Evolutionary conservation across 1,140 invertebrate genomes (phyloP).

Genomic region (Lordiphosa mommai): DNA sequence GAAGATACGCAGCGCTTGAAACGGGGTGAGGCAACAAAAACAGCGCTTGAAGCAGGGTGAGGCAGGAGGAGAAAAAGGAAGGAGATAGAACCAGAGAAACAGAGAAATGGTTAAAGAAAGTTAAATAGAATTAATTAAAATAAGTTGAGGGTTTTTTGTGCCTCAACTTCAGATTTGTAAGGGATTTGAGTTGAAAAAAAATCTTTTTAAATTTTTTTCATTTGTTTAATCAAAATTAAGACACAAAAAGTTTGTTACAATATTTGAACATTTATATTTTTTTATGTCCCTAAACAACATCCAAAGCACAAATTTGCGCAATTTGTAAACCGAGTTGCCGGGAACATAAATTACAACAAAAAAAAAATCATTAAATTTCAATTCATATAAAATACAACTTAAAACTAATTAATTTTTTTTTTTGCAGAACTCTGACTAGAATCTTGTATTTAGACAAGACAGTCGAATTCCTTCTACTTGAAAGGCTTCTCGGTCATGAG

Average conservation of each 20-base stretch:
- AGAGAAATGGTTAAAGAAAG: not conserved
- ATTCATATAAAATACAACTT: not conserved
- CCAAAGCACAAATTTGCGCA: too few species aligned
- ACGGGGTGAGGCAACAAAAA: not conserved
- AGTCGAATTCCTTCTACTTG: constrained; percentile 10
- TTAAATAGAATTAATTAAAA: too few species aligned
- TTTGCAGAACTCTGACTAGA: not conserved
- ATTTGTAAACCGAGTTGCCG: constrained; percentile 1
- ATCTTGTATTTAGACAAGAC: not conserved
- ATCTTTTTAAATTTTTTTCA: too few species aligned
- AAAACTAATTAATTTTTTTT: not conserved
- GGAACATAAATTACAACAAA: constrained; percentile 1
- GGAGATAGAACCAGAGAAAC: not conserved
- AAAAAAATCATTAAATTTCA: not conserved
- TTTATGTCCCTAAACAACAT: too few species aligned
- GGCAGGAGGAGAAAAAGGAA: not conserved
- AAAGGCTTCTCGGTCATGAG: constrained; percentile 83
- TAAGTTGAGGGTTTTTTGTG: too few species aligned
- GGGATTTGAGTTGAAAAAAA: too few species aligned
- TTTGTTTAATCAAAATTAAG: not conserved
- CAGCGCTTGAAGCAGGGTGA: constrained; percentile 45
- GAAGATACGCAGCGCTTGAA: constrained; percentile 83
- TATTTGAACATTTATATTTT: too few species aligned
- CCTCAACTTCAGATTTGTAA: too few species aligned
- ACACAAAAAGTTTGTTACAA: not conserved